These are phyloP conservation scores for Chascanopsetta lugubris DNA, from an alignment of 2,113 vertebrate species.

Conservation along the genomic window DNA sequence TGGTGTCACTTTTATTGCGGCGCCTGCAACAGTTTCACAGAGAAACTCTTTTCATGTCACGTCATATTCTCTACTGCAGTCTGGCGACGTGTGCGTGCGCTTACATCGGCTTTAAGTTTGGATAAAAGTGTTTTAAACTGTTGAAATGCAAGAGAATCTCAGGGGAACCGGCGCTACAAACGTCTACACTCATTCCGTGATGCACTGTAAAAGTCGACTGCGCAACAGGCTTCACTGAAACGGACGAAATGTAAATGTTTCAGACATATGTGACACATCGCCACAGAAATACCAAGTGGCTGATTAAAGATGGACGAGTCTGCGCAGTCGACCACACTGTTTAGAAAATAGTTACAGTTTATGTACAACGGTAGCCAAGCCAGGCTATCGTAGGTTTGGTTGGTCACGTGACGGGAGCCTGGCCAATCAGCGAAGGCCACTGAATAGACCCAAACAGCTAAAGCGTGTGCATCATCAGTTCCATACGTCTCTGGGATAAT, in stretches of 20 bases:
- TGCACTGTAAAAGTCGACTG: slow-evolving; percentile 5
- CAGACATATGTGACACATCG: not conserved
- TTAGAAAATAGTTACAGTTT: too few species aligned
- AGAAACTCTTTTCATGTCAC: not conserved
- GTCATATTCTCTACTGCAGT: not conserved
- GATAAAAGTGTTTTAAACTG: not conserved
- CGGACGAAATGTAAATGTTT: not conserved
- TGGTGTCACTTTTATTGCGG: slow-evolving; percentile 28
- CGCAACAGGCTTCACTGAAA: slow-evolving; percentile 1
- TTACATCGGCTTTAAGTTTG: not conserved
- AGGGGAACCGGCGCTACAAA: slow-evolving; percentile 2
- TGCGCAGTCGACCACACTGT: too few species aligned
- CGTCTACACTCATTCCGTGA: slow-evolving; percentile 5
- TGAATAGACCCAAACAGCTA: not conserved
- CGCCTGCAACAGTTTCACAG: not conserved
- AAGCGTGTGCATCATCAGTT: too few species aligned
- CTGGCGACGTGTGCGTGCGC: not conserved
- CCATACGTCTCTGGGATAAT: not conserved
- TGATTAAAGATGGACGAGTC: too few species aligned
- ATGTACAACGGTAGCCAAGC: not conserved
- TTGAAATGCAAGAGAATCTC: not conserved
- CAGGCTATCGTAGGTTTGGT: too few species aligned
- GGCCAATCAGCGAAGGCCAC: not conserved
- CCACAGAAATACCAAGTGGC: too few species aligned
- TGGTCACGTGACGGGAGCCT: too few species aligned